These are phyloP conservation scores for Scaptomyza caliginosa DNA, from an alignment of 2,888 invertebrate genomes.

Conservation along the genomic window DNA sequence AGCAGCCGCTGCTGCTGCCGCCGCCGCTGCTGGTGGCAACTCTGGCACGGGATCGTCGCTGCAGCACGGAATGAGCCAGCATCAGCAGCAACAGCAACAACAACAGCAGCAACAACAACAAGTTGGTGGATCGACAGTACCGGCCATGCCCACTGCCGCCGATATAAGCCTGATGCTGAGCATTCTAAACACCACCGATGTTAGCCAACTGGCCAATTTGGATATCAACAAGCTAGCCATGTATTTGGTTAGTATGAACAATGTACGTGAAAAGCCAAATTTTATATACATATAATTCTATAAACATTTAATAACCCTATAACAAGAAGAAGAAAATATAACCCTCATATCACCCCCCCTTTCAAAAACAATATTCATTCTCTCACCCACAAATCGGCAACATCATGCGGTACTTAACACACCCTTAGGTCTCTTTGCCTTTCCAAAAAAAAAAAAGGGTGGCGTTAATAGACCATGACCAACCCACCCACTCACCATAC, in stretches of 20 bases:
- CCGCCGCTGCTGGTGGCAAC: conserved; percentile 37
- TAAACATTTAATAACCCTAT: conserved; percentile 14
- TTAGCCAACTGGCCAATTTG: conserved; percentile 88
- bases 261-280: conserved; percentile 73
- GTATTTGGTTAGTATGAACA: conserved; percentile 88
- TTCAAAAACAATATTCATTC: neutral
- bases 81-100: conserved; percentile 69
- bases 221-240: conserved; percentile 90
- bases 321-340: conserved; percentile 10
- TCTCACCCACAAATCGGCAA: conserved; percentile 21
- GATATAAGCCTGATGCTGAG: conserved; percentile 84
- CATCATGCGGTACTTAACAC: conserved; percentile 29
- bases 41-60: conserved; percentile 40
- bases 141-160: conserved; percentile 84
- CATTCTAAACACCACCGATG: conserved; percentile 84
- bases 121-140: conserved; percentile 59
- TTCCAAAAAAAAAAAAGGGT: neutral
- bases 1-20: conserved; percentile 77
- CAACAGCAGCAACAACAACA: conserved; percentile 66
- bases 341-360: conserved; percentile 4
- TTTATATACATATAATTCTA: neutral
- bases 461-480: conserved; percentile 62
- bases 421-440: conserved; percentile 19
- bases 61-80: conserved; percentile 60
- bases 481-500: conserved; percentile 19